phyloP scores from a whole-genome alignment of 2,113 vertebrate genomes.

The Ondatra zibethicus region DNA sequence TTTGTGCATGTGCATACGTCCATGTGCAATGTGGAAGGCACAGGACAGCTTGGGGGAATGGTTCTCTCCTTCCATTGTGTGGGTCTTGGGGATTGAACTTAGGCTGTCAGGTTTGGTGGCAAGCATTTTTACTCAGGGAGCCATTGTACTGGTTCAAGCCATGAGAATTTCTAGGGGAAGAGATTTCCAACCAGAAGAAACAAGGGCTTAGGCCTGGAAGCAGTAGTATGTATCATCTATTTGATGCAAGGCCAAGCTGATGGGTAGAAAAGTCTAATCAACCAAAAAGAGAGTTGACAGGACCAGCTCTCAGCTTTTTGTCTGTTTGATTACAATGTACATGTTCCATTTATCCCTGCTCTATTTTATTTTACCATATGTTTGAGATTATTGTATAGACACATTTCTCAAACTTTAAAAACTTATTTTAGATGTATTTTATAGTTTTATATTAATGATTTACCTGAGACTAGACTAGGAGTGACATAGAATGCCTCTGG shows the following conservation, averaged over 20 bases:
- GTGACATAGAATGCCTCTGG: not conserved
- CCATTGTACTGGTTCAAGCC: not conserved
- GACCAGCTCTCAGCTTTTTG: not conserved
- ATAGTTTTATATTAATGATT: not conserved
- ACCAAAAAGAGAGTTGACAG: not conserved
- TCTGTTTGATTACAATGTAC: constrained; percentile 6
- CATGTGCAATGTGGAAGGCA: not conserved
- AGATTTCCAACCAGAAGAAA: constrained; percentile 41
- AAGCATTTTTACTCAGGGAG: not conserved
- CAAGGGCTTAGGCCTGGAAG: constrained; percentile 22
- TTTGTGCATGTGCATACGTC: not conserved
- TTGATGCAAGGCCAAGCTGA: constrained; percentile 21
- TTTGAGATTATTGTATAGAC: constrained; percentile 55
- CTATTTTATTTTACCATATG: constrained; percentile 33
- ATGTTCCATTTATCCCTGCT: constrained; percentile 2
- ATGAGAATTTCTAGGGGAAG: not conserved
- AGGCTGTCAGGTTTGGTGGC: not conserved
- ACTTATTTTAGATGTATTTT: not conserved
- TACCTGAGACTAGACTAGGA: not conserved
- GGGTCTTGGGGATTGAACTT: not conserved
- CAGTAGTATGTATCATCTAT: constrained; percentile 37
- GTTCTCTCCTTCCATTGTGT: not conserved
- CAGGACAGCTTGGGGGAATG: not conserved
- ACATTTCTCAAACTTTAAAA: constrained; percentile 43
- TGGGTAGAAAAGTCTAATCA: constrained; percentile 46